Conservation (phyloP, 2,888 invertebrate species). For the Drosophila villosipedis region DNA sequence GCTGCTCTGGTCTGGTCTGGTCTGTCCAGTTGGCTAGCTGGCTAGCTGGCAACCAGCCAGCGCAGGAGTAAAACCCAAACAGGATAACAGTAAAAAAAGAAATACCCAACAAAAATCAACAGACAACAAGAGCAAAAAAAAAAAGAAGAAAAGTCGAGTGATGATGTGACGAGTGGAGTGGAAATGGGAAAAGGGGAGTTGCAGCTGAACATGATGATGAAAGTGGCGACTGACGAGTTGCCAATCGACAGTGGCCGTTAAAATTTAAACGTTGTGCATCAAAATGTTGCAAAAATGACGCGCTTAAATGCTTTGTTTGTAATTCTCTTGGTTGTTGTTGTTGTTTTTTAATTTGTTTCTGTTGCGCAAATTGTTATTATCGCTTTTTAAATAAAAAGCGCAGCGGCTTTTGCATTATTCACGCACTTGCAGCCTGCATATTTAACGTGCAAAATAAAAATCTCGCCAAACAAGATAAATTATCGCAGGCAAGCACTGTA, state of each 20-base stretch:
- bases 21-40: slow-evolving; percentile 5
- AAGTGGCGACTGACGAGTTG: slow-evolving; percentile 48
- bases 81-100: slow-evolving; percentile 30
- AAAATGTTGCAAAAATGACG: slow-evolving; percentile 45
- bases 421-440: slow-evolving; percentile 73
- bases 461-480: slow-evolving; percentile 81
- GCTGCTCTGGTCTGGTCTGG: neutral
- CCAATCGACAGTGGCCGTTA: slow-evolving; percentile 57
- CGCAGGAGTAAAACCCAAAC: slow-evolving; percentile 12
- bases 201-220: slow-evolving; percentile 12
- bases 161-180: slow-evolving; percentile 53
- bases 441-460: slow-evolving; percentile 76
- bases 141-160: slow-evolving; percentile 31
- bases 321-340: slow-evolving; percentile 37
- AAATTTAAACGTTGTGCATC: slow-evolving; percentile 72
- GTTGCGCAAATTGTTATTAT: slow-evolving; percentile 76
- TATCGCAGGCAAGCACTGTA: slow-evolving; percentile 56
- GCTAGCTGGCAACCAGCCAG: slow-evolving; percentile 25
- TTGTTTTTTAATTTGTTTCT: slow-evolving; percentile 30
- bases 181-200: neutral
- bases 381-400: slow-evolving; percentile 76
- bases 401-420: slow-evolving; percentile 72
- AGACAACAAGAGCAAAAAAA: slow-evolving; percentile 39
- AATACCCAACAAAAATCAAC: slow-evolving; percentile 35
- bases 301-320: slow-evolving; percentile 43